Base-by-base conservation (phyloP, 23 tunicate genomes). In the Clavelina lepadiformis region DNA sequence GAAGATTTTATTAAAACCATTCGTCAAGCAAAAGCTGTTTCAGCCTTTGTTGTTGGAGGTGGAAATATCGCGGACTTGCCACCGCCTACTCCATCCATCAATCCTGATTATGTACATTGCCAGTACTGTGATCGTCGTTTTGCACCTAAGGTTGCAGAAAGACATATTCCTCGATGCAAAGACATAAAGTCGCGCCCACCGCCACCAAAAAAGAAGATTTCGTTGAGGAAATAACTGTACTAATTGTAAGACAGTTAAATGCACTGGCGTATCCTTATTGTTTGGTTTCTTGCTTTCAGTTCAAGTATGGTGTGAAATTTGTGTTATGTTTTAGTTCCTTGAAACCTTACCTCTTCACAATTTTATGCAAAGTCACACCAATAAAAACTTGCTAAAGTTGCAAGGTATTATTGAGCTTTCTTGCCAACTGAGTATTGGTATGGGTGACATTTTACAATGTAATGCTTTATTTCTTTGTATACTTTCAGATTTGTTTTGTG, bases 131-230 rank as follows among this genome's bases (percentile, higher is more conserved):
- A 89, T 66, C 46, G 97, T 35, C 68, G 74, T 25, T 89, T 89
- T 58, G 87, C 88, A 32, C 97, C 97, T 2, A 27, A 70, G 24
- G 97, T 81, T 26, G 97, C 97, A 19, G 89, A 81, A 57, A 70
- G 97, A 28, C 97, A 89, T 36, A 89, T 89, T 49, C 89, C 97
- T 27, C 56, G 67, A 35, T 89, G 97, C 78, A 89, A 89, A 64
- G 91, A 89, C 67, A 81, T 76, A 33, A 81, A 76, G 49, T 37
- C 89, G 15, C 33, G 97, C 25, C 82, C 96, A 11, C 69, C 74
- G 35, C 95, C 83, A 18, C 85, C 91, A 38, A 73, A 54, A 44
- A 32, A 56, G 35, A 66, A 28, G 31, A n/a, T 46, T 46, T 57
- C 56, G n/a, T n/a, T n/a, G n/a, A 20, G 29, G 35, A 46, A 46